These are phyloP conservation scores for Troglohyphantes excavatus DNA, from an alignment of 2,888 invertebrate species.

Conservation along the genomic window DNA sequence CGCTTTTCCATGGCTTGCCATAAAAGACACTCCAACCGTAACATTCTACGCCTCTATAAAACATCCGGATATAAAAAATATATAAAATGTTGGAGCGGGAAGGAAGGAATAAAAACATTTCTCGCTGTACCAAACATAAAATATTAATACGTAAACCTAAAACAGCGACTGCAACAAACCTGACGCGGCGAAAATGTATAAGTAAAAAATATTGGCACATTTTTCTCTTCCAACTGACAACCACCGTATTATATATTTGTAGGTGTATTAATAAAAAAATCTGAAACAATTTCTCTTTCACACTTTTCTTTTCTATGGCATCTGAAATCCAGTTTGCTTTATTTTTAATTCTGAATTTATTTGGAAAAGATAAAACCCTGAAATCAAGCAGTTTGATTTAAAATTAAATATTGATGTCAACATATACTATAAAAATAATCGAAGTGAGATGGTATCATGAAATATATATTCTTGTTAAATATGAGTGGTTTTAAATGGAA, in stretches of 20 bases:
- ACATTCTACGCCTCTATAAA: slow-evolving; percentile 46
- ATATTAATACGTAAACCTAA: slow-evolving; percentile 49
- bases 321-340: background rate
- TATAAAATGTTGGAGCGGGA: background rate
- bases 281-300: slow-evolving; percentile 22
- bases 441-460: too few species aligned
- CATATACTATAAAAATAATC: too few species aligned
- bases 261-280: slow-evolving; percentile 23
- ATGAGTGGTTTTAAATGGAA: too few species aligned
- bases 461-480: too few species aligned
- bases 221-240: slow-evolving; percentile 35
- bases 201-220: slow-evolving; percentile 19
- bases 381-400: too few species aligned
- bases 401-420: too few species aligned
- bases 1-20: slow-evolving; percentile 46
- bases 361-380: background rate
- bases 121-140: slow-evolving; percentile 56
- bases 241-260: slow-evolving; percentile 9
- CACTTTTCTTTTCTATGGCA: background rate
- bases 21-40: slow-evolving; percentile 57
- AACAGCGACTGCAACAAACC: slow-evolving; percentile 40
- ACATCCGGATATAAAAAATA: background rate
- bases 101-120: slow-evolving; percentile 12
- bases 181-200: slow-evolving; percentile 62
- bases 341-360: background rate